phyloP scores from a whole-genome alignment of 1,140 invertebrate species.

The Nephotettix cincticeps region DNA sequence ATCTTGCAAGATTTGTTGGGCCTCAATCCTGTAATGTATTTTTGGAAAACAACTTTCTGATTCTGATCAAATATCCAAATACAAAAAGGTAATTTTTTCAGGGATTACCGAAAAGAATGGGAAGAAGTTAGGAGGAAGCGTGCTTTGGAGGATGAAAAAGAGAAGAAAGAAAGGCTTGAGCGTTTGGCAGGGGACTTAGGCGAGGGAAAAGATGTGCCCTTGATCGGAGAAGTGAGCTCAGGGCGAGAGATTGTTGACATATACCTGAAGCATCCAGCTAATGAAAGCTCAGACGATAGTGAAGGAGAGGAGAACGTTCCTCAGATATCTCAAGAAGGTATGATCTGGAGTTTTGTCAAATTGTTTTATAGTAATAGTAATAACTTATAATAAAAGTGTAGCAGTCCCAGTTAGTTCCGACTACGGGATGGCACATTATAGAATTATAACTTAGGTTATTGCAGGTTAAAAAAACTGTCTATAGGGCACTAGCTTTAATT shows the following conservation, averaged over 20 bases:
- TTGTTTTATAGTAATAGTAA: too few species aligned
- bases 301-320: constrained; percentile 58
- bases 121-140: constrained; percentile 61
- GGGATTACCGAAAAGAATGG: constrained; percentile 72
- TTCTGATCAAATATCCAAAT: too few species aligned
- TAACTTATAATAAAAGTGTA: too few species aligned
- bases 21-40: too few species aligned
- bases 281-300: constrained; percentile 72
- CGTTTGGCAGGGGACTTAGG: constrained; percentile 42
- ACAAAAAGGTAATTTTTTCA: constrained; percentile 39
- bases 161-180: constrained; percentile 43
- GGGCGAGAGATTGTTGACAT: constrained; percentile 64
- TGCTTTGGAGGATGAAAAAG: constrained; percentile 51
- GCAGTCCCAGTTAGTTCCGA: too few species aligned
- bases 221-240: constrained; percentile 54
- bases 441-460: too few species aligned
- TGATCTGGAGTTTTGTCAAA: too few species aligned
- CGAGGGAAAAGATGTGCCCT: constrained; percentile 43
- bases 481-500: too few species aligned
- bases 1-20: too few species aligned
- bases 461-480: too few species aligned
- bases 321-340: constrained; percentile 15
- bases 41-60: too few species aligned
- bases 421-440: too few species aligned
- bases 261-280: constrained; percentile 65